phyloP scores from a whole-genome alignment of 2,113 vertebrate genomes.

The Calyptommatus sinebrachiatus region DNA sequence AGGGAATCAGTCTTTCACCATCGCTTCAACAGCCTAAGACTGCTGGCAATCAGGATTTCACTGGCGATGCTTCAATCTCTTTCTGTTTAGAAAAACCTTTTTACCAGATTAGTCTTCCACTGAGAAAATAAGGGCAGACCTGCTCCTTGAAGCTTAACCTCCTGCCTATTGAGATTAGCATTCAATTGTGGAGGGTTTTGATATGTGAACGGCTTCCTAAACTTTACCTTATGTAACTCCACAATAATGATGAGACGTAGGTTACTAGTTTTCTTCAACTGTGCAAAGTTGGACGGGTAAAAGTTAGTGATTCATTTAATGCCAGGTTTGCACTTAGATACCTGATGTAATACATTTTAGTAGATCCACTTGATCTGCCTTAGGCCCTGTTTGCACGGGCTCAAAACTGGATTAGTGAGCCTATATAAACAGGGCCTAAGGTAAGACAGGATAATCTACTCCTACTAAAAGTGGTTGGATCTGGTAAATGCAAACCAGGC shows the following conservation, averaged over 20 bases:
- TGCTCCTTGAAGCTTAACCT: slow-evolving; percentile 1
- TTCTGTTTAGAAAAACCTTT: slow-evolving; percentile 32
- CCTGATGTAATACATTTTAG: no score
- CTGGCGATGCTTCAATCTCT: neutral
- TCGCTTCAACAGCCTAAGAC: neutral
- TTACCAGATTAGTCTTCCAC: slow-evolving; percentile 3
- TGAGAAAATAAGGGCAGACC: neutral
- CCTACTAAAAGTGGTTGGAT: no score
- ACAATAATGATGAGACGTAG: neutral
- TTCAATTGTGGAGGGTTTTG: neutral
- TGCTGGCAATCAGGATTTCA: neutral
- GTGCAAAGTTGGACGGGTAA: neutral
- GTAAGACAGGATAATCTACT: no score
- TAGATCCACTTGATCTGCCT: no score
- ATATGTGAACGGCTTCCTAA: neutral
- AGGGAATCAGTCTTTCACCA: no score
- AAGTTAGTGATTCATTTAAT: neutral
- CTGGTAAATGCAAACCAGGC: no score
- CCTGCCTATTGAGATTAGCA: slow-evolving; percentile 6
- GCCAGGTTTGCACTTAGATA: no score
- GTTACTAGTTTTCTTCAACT: neutral
- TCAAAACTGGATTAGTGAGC: no score
- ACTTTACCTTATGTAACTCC: neutral
- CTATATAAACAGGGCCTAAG: no score
- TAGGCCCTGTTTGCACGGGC: no score